These are phyloP conservation scores for Hypocryptadius cinnamomeus DNA, from an alignment of 2,113 vertebrate species.

Conservation along the genomic window DNA sequence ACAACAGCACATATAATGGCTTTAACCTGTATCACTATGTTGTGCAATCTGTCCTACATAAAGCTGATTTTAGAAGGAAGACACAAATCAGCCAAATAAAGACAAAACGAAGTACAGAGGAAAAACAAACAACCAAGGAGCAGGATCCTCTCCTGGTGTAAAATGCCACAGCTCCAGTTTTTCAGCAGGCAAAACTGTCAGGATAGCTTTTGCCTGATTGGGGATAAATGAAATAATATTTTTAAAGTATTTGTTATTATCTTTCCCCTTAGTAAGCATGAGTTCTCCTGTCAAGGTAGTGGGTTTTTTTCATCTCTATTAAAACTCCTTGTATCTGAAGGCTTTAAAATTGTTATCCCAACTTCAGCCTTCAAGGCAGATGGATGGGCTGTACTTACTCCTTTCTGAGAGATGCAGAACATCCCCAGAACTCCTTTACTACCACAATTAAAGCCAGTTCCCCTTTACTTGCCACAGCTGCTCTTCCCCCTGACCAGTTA, in stretches of 20 bases:
- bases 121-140: not conserved
- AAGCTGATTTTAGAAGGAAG: not conserved
- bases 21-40: not conserved
- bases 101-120: not conserved
- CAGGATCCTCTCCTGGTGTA: not conserved
- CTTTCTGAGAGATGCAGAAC: not conserved
- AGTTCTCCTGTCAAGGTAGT: not conserved
- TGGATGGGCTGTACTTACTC: not conserved
- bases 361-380: not conserved
- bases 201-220: not conserved
- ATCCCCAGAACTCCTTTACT: not conserved
- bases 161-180: not conserved
- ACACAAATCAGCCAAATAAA: not conserved
- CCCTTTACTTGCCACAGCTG: not conserved
- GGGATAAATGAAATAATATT: not conserved
- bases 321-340: not conserved
- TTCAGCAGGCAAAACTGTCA: not conserved
- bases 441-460: not conserved
- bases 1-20: not conserved
- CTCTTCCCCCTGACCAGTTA: not conserved
- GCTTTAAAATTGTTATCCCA: not conserved
- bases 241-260: not conserved
- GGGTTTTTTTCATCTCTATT: not conserved
- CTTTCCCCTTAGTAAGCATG: not conserved
- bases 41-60: not conserved